Base-by-base conservation (phyloP, 2,888 invertebrate species). In the Odontothrips loti region DNA sequence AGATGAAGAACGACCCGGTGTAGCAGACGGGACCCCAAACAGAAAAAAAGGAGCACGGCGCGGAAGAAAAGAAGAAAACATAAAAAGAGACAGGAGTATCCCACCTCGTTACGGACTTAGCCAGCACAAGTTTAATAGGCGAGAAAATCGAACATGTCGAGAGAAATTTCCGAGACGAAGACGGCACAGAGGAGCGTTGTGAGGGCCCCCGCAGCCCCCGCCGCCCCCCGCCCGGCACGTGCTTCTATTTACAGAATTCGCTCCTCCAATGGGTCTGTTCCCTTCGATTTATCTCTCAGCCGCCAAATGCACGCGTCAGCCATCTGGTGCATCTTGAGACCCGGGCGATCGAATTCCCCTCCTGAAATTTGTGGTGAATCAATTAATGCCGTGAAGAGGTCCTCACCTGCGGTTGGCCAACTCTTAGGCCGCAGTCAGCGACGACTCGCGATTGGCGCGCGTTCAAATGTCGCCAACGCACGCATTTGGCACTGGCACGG, bases 41-140 rank as follows among this genome's bases (percentile, higher is more conserved):
- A 68, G 27, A 68, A 68, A 68, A 68, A 68, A 68, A 68, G 23
- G 27, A 68, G 2, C 34, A 43, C 34, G 34, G 34, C 34, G 34
- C 34, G 68, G 68, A 68, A 68, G 68, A 23, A 68, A 68, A 23
- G 68, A 68, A 23, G 27, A 68, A 68, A 23, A 68, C n/a, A 23
- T 23, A 68, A 68, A 68, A 23, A n/a, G 68, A 68, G 68, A 68
- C 68, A 68, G 68, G 68, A 68, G 68, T 68, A 68, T 68, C 68
- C 68, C 68, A 68, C 68, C 68, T 68, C 68, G 68, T 68, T 68
- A 68, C 68, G 68, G 68, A 23, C 68, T 68, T 68, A 68, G 68
- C 23, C 68, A 9, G 68, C 68, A n/a, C 27, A 23, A 68, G 68
- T 68, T 68, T 68, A 68, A 68, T 68, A 68, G 68, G 23, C 68